A percentile compares a stretch with the other conserved stretches of the same genome.
Conservation (phyloP, 35 echinoderm and acorn worm species). For the Apostichopus japonicus region DNA sequence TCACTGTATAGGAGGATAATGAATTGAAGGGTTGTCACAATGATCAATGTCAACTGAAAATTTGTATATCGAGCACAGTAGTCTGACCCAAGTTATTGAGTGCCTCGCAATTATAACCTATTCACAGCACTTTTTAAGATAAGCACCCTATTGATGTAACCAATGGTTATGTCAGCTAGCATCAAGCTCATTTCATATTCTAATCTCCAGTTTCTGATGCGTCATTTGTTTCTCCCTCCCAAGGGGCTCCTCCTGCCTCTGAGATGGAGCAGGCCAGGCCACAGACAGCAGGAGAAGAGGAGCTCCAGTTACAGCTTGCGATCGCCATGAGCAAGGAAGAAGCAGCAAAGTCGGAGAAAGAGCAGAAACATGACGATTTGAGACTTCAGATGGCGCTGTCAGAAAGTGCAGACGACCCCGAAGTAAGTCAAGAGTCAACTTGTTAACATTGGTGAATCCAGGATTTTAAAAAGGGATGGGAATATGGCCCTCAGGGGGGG, state of each 20-base stretch:
- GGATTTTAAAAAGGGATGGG: too few relatives aligned
- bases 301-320: constrained; percentile 94
- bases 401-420: constrained; percentile 72
- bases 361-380: constrained; percentile 79
- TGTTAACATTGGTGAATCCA: too few relatives aligned
- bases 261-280: constrained; percentile 99
- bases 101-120: too few relatives aligned
- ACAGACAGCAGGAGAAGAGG: constrained; percentile 89
- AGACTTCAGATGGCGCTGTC: constrained; percentile 91
- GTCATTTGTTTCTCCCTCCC: not conserved
- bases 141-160: not conserved
- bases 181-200: too few relatives aligned
- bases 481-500: too few relatives aligned
- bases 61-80: too few relatives aligned
- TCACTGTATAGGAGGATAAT: too few relatives aligned
- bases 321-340: constrained; percentile 97
- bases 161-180: not conserved
- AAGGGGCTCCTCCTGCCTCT: constrained; percentile 40
- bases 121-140: too few relatives aligned
- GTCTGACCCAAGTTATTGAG: too few relatives aligned
- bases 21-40: too few relatives aligned
- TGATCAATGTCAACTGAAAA: too few relatives aligned
- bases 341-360: constrained; percentile 73
- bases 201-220: too few relatives aligned
- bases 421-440: not conserved